Conservation (phyloP, 1,140 invertebrate genomes). For the Trissolcus basalis region DNA sequence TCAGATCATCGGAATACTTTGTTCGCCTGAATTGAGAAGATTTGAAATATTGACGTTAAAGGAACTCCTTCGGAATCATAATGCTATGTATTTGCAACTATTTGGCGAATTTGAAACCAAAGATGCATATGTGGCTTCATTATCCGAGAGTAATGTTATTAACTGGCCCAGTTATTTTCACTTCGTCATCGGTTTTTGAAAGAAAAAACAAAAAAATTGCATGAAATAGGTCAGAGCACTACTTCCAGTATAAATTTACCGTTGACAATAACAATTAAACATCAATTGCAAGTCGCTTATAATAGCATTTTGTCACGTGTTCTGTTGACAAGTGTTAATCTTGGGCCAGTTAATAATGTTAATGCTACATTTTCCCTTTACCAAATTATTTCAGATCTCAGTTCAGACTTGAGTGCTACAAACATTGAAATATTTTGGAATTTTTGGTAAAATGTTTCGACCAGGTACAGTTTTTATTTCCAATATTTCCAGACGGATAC, state of each 20-base stretch:
- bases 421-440: constrained; percentile 21
- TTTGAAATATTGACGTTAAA: constrained; percentile 4
- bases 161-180: constrained; percentile 39
- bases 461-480: constrained; percentile 24
- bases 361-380: constrained; percentile 1
- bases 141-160: constrained; percentile 26
- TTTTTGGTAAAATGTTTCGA: constrained; percentile 18
- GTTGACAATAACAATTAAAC: constrained; percentile 39
- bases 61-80: constrained; percentile 32
- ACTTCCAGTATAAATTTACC: constrained; percentile 26
- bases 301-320: not conserved
- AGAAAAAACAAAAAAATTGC: constrained; percentile 40
- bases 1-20: constrained; percentile 33
- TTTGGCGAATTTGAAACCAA: constrained; percentile 40
- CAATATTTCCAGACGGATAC: not conserved
- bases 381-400: constrained; percentile 11
- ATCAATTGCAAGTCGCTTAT: constrained; percentile 46
- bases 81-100: constrained; percentile 26
- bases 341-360: constrained; percentile 20
- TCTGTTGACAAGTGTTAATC: constrained; percentile 1
- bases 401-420: not conserved
- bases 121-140: constrained; percentile 42
- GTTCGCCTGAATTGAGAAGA: constrained; percentile 19
- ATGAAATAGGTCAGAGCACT: constrained; percentile 21
- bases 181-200: constrained; percentile 29